Evolutionary conservation across 2,113 vertebrate species (phyloP).

Genomic region (Pedionomus torquatus): DNA sequence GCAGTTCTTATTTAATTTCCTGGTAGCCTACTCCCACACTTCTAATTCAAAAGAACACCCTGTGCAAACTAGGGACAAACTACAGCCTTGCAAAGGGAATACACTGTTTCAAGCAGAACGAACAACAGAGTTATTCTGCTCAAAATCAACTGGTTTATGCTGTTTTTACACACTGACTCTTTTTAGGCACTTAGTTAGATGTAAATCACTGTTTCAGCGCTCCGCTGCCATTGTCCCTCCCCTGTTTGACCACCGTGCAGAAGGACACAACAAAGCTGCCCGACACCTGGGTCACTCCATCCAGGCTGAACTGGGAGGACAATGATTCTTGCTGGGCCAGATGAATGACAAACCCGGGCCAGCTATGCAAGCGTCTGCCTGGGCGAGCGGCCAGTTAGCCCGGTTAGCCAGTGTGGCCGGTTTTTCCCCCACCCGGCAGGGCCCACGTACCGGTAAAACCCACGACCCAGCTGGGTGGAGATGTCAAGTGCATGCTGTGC

Average conservation of each 20-base stretch:
- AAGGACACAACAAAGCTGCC: neutral
- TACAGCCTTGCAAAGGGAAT: neutral
- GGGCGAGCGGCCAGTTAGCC: neutral
- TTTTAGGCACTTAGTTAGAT: neutral
- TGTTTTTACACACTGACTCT: neutral
- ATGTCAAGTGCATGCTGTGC: neutral
- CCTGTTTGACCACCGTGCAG: rapidly evolving
- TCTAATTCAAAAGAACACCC: neutral
- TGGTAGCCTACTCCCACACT: neutral
- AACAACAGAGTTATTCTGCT: neutral
- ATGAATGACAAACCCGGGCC: neutral
- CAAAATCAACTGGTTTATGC: neutral
- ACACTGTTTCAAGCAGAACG: neutral
- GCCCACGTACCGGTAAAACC: neutral
- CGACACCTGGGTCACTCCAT: neutral
- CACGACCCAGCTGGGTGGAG: neutral
- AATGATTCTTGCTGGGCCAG: neutral
- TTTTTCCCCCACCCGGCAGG: neutral
- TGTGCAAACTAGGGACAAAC: neutral
- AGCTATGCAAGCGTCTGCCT: neutral
- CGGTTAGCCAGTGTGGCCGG: neutral
- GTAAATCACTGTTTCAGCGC: neutral
- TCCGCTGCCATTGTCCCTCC: neutral
- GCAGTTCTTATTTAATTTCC: neutral
- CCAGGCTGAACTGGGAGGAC: neutral